A percentile compares a stretch with the other conserved stretches of the same genome.
Evolutionary conservation across 2,113 vertebrate genomes (phyloP).

Genomic region (Cyprinus carpio): DNA sequence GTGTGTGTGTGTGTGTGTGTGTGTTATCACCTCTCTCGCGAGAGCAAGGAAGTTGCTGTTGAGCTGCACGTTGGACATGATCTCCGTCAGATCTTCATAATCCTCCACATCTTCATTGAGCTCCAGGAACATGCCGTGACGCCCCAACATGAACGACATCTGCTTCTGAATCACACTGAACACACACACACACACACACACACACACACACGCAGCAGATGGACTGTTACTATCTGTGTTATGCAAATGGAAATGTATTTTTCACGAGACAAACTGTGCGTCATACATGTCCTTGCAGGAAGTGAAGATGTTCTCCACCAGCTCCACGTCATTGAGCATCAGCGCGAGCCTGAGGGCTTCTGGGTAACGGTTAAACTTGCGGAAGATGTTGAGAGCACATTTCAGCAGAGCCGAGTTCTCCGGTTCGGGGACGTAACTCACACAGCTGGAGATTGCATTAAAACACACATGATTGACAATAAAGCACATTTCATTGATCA

Average conservation of each 20-base stretch:
- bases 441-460: slow-evolving; percentile 78
- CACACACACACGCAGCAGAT: background rate
- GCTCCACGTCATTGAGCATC: slow-evolving; percentile 95
- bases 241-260: background rate
- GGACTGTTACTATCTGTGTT: background rate
- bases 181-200: slow-evolving; percentile 19
- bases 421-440: slow-evolving; percentile 95
- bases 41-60: slow-evolving; percentile 97
- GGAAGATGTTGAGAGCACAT: slow-evolving; percentile 92
- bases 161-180: slow-evolving; percentile 94
- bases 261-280: background rate
- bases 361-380: slow-evolving; percentile 93
- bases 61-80: slow-evolving; percentile 99
- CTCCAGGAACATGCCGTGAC: slow-evolving; percentile 95
- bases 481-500: no score
- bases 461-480: no score
- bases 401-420: slow-evolving; percentile 95
- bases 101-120: slow-evolving; percentile 97
- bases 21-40: slow-evolving; percentile 86
- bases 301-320: slow-evolving; percentile 97
- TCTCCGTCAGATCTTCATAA: slow-evolving; percentile 96
- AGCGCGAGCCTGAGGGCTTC: slow-evolving; percentile 93
- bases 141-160: slow-evolving; percentile 97
- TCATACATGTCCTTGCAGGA: slow-evolving; percentile 98
- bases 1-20: background rate